phyloP scores from a whole-genome alignment of 1,140 invertebrate genomes.

The Bombus consobrinus region DNA sequence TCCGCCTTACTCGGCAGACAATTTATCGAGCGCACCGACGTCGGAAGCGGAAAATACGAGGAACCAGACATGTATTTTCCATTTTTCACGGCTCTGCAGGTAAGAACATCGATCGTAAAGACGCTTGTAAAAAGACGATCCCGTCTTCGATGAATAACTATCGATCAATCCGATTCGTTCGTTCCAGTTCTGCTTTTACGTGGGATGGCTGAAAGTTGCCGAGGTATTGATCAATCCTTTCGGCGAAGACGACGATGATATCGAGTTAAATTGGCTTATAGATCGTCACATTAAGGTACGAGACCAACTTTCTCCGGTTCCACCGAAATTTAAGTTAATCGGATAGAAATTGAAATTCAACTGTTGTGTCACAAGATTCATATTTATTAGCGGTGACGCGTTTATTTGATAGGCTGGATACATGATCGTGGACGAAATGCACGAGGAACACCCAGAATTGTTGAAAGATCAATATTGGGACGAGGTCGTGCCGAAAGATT shows the following conservation, averaged over 20 bases:
- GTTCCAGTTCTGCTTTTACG: constrained; percentile 96
- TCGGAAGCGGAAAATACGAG: constrained; percentile 85
- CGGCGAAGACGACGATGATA: constrained; percentile 97
- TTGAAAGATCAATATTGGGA: constrained; percentile 95
- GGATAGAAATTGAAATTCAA: not conserved
- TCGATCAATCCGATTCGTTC: constrained; percentile 5
- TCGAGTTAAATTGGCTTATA: constrained; percentile 95
- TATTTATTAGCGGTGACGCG: not conserved
- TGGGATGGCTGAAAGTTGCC: constrained; percentile 97
- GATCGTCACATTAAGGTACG: constrained; percentile 93
- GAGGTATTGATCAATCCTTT: constrained; percentile 96
- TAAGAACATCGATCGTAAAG: constrained; percentile 76
- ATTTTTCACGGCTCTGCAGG: constrained; percentile 94
- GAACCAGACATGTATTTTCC: constrained; percentile 96
- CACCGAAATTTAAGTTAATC: no score
- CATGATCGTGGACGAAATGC: constrained; percentile 96
- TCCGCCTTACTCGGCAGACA: constrained; percentile 93
- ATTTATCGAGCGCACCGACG: constrained; percentile 85
- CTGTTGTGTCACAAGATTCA: not conserved
- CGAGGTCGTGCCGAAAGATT: constrained; percentile 93
- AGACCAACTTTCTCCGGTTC: no score
- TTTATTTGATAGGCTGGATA: constrained; percentile 88
- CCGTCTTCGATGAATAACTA: not conserved
- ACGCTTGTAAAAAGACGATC: not conserved
- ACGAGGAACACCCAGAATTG: constrained; percentile 94